Base-by-base conservation (phyloP, 1,140 invertebrate species). In the Magallana gigas region DNA sequence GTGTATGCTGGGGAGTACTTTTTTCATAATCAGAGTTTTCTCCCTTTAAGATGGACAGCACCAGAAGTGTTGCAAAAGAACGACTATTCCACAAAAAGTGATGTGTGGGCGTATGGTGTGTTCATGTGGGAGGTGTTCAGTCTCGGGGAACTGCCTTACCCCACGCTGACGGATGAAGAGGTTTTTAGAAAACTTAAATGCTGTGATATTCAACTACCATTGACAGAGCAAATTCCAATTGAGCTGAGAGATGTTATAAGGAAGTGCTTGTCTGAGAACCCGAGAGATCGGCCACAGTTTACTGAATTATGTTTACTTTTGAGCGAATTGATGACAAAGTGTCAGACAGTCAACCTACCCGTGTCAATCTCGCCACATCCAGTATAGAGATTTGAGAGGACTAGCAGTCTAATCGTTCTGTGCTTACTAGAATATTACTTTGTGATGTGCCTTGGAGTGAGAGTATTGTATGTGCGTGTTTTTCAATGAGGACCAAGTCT, bases 41-140 rank as follows among this genome's bases (percentile, higher is more conserved):
- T 98, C 36, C 97, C 97, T 0, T 93, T 98, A 12, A 96, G 98
- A 88, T 99, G 98, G 98, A 92, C 98, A 92, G 97, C 98, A 0
- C 96, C 96, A 23, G 98, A 99, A 94, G 97, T 97, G 1, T 97
- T 98, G 0, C 96, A 97, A 88, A 98, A 98, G 18, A 91, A 91
- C 96, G 98, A 83, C 89, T 98, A 85, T 95, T 93, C 93, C 23
- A 92, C 88, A 48, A 92, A 94, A 87, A 93, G 92, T 88, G 94
- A 95, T 84, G 92, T 94, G 48, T 95, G 94, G 94, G 91, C 94
- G 5, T 95, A 89, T 88, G 94, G 94, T 71, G 92, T 94, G 57
- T 94, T 94, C 85, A 84, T 94, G 76, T 95, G 93, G 93, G 94
- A 95, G 87, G 93, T 95, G 16, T 93, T 94, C 87, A 92, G 93